Evolutionary conservation across 1,140 invertebrate genomes (phyloP), one percentile per base, ranked within the genome.

Genomic region (Bombus difficillimus): DNA sequence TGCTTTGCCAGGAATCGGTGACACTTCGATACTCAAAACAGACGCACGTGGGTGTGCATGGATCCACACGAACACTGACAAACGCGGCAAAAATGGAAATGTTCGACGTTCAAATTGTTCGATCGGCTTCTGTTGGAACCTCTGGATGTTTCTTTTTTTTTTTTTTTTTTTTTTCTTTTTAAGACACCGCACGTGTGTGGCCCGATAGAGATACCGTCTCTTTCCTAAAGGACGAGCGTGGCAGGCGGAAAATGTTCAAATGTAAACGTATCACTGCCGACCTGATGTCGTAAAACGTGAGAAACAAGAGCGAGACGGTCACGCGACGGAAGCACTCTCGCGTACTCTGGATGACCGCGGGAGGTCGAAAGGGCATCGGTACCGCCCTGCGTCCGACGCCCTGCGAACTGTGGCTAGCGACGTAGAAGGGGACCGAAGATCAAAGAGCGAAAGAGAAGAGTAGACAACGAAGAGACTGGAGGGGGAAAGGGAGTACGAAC

Each of bases 361-460:
- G 89, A 93, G 92, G 92, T 93, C 92, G 93, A 92, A 93, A 93
- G 93, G 93, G 92, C 92, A 91, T 92, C 90, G 93, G 90, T 92
- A 90, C 93, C 92, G 92, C 92, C 92, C 92, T 92, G 88, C 87
- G 88, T 83, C 82, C 79, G 89, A 88, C 85, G 88, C 73, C 86
- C 87, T 85, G 89, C 84, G 81, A 86, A 88, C 89, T 86, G 86
- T 75, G 86, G 62, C 41, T 76, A 69, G 86, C 57, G 69, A n/a
- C 77, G 85, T 84, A 86, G 85, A 85, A 80, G 86, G 83, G 80
- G 86, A 59, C 80, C 68, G 43, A 37, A 66, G 59, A 47, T n/a
- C n/a, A 41, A 69, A 57, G 69, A 68, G 72, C 34, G 37, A 84
- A 22, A 64, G 57, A 69, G 83, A 81, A 57, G 41, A 47, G 13